A percentile compares a stretch with the other conserved stretches of the same genome.
Conservation (phyloP, 2,888 invertebrate species). For the Nycteola revayana region DNA sequence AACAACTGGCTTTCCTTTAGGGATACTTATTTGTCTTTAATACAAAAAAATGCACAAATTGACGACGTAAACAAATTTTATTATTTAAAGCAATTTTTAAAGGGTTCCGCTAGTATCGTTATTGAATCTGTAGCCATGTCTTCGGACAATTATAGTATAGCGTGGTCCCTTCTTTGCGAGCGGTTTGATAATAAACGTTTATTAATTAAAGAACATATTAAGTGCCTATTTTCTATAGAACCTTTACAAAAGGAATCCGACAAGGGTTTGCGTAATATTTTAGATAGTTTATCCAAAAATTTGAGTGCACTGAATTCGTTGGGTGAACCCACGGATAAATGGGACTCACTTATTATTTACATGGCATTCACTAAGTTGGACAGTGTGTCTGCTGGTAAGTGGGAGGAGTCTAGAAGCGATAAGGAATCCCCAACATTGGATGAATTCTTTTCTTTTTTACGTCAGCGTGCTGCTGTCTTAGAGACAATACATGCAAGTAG, state of each 20-base stretch:
- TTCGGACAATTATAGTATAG: neutral
- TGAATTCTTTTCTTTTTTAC: neutral
- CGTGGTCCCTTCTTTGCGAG: neutral
- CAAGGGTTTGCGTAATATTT: neutral
- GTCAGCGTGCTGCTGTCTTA: neutral
- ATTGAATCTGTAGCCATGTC: neutral
- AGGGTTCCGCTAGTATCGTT: neutral
- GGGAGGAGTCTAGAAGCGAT: constrained; percentile 1
- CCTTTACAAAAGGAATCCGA: neutral
- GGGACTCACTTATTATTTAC: constrained; percentile 1
- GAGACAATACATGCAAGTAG: neutral
- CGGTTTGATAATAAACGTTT: neutral
- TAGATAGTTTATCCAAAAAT: neutral
- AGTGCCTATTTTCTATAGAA: neutral
- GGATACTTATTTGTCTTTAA: neutral
- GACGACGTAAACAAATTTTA: neutral
- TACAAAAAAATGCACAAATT: neutral
- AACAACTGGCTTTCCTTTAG: neutral
- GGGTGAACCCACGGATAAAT: neutral
- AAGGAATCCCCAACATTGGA: neutral
- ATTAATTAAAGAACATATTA: neutral
- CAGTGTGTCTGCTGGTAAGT: constrained; percentile 1
- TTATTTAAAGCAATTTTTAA: neutral
- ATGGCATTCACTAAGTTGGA: neutral
- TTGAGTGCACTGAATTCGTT: neutral